These are phyloP conservation scores for Drosophila nannoptera DNA, from an alignment of 1,140 invertebrate genomes.

Conservation along the genomic window DNA sequence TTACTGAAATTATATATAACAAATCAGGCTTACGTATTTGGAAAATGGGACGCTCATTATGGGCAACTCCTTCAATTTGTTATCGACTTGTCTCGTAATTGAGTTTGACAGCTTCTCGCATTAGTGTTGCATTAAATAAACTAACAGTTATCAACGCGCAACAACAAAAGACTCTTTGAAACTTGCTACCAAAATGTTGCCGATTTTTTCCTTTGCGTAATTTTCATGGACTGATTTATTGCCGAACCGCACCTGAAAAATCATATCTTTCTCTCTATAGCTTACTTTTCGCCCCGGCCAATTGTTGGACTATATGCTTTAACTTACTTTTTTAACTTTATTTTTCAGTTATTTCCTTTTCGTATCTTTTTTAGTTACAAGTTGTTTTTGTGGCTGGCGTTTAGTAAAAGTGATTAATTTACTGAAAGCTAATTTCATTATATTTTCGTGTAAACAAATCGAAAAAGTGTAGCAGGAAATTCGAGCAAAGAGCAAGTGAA, in stretches of 20 bases:
- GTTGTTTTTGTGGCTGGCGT: constrained; percentile 46
- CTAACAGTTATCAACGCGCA: constrained; percentile 12
- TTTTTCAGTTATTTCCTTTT: constrained; percentile 1
- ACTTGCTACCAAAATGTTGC: constrained; percentile 13
- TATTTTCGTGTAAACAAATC: constrained; percentile 54
- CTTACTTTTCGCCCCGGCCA: constrained; percentile 36
- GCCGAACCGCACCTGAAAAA: constrained; percentile 21
- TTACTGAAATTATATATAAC: too few species aligned
- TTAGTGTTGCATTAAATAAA: constrained; percentile 14
- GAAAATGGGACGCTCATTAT: too few species aligned
- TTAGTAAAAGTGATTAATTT: constrained; percentile 65
- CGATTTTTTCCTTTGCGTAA: constrained; percentile 2
- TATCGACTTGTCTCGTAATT: background rate
- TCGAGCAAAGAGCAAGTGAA: constrained; percentile 15
- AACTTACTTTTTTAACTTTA: constrained; percentile 15
- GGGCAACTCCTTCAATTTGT: too few species aligned
- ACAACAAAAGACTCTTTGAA: background rate
- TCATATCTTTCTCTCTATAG: constrained; percentile 31
- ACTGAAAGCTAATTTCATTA: constrained; percentile 60
- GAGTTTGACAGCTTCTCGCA: constrained; percentile 5
- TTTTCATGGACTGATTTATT: constrained; percentile 34
- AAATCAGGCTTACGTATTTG: too few species aligned
- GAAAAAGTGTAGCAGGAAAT: constrained; percentile 23
- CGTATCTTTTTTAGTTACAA: constrained; percentile 31
- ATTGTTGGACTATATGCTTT: too few species aligned